Evolutionary conservation across 2,888 invertebrate genomes (phyloP).

Genomic region (Hirtodrosophila histrioides): DNA sequence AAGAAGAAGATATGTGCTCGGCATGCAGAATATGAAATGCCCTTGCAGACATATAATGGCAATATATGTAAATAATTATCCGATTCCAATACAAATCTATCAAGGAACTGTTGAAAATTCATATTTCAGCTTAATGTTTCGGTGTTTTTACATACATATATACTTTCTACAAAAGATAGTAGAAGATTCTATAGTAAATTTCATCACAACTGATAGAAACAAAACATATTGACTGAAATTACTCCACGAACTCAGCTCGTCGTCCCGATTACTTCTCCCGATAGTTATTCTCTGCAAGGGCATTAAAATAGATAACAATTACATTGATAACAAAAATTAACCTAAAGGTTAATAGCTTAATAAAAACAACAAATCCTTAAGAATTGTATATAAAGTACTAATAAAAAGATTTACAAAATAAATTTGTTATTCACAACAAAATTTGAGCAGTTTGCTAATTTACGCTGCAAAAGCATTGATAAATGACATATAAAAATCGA

Average conservation of each 20-base stretch:
- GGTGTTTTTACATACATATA: too few relatives aligned
- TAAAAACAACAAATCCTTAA: background rate
- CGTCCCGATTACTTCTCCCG: too few relatives aligned
- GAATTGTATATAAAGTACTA: constrained; percentile 15
- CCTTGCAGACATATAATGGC: background rate
- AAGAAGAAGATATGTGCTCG: background rate
- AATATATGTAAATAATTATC: too few relatives aligned
- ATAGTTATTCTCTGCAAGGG: too few relatives aligned
- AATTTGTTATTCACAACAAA: background rate
- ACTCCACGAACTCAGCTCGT: too few relatives aligned
- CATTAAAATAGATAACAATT: background rate
- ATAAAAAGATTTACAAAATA: constrained; percentile 1
- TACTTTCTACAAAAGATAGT: too few relatives aligned
- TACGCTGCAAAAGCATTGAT: background rate
- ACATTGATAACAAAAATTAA: background rate
- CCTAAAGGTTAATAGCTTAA: background rate
- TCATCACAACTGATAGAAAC: too few relatives aligned
- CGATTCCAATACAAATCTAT: too few relatives aligned
- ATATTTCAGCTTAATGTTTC: too few relatives aligned
- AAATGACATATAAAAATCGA: constrained; percentile 1
- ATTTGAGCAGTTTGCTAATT: constrained; percentile 1
- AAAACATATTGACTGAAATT: too few relatives aligned
- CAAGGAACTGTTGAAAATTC: too few relatives aligned
- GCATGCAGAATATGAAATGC: background rate
- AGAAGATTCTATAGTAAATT: too few relatives aligned